phyloP scores from a whole-genome alignment of 1,140 invertebrate genomes.

The Galleria mellonella region DNA sequence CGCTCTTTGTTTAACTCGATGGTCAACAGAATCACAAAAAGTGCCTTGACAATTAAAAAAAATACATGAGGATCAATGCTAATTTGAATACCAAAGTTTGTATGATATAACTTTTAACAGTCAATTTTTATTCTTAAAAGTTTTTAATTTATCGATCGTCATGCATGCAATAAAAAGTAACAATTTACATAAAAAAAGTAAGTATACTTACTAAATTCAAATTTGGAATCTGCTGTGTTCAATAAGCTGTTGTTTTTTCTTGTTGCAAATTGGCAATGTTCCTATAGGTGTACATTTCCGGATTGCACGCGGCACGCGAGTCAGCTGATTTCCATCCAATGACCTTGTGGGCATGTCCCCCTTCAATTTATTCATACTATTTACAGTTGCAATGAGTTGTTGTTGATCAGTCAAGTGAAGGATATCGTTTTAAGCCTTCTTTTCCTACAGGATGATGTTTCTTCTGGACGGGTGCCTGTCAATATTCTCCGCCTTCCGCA shows the following conservation, averaged over 20 bases:
- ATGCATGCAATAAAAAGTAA: too few species aligned
- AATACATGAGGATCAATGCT: background rate
- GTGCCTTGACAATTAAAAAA: slow-evolving; percentile 7
- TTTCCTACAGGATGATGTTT: slow-evolving; percentile 65
- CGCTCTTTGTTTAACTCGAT: slow-evolving; percentile 18
- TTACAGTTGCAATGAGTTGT: slow-evolving; percentile 49
- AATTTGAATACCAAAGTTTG: background rate
- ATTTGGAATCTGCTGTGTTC: slow-evolving; percentile 20
- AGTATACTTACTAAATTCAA: slow-evolving; percentile 40
- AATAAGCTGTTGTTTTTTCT: slow-evolving; percentile 25
- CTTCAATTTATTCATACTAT: slow-evolving; percentile 53
- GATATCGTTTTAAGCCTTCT: slow-evolving; percentile 37
- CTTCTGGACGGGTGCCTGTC: slow-evolving; percentile 56
- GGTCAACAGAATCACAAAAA: background rate
- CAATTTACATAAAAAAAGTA: slow-evolving; percentile 7
- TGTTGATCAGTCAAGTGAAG: slow-evolving; percentile 29
- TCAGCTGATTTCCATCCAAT: slow-evolving; percentile 67
- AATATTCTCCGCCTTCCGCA: slow-evolving; percentile 55
- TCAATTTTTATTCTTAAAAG: too few species aligned
- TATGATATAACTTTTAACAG: background rate
- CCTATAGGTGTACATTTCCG: slow-evolving; percentile 48
- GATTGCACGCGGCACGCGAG: slow-evolving; percentile 48
- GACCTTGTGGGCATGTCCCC: slow-evolving; percentile 57
- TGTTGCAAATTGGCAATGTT: slow-evolving; percentile 11
- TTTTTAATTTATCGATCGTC: slow-evolving; percentile 1